A percentile compares a stretch with the other conserved stretches of the same genome.
Evolutionary conservation across 2,888 invertebrate species (phyloP).

Genomic region (Cephus pulcher): DNA sequence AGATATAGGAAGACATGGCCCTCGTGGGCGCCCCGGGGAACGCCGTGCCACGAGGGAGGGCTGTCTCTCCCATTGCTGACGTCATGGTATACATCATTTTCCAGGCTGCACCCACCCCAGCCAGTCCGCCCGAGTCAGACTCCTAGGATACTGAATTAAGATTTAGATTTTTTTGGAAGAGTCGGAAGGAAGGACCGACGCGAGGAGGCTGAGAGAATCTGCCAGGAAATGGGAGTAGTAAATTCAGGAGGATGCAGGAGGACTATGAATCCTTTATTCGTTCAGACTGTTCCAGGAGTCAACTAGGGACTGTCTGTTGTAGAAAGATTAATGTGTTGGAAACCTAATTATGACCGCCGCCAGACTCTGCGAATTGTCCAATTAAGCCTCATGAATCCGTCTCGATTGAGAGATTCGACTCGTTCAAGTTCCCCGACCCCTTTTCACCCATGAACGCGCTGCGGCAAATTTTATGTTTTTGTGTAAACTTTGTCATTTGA

Average conservation of each 20-base stretch:
- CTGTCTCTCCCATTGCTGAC: constrained; percentile 18
- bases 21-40: constrained; percentile 6
- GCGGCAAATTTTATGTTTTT: not conserved
- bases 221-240: not conserved
- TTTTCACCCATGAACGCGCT: not conserved
- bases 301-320: not conserved
- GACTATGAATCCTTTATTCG: not conserved
- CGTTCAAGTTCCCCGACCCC: not conserved
- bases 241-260: not conserved
- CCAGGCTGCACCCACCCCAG: not conserved
- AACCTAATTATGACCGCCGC: constrained; percentile 4
- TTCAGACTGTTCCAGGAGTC: not conserved
- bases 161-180: not conserved
- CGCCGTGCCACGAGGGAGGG: not conserved
- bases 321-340: not conserved
- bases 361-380: not conserved
- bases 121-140: not conserved
- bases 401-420: not conserved
- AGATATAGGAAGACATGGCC: constrained; percentile 10
- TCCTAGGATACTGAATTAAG: constrained; percentile 1
- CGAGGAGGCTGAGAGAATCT: not conserved
- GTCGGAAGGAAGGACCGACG: not conserved
- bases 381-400: not conserved
- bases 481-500: not conserved
- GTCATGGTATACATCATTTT: constrained; percentile 13